These are phyloP conservation scores for Coilia nasus DNA, from an alignment of 2,797 vertebrate species.

Conservation along the genomic window DNA sequence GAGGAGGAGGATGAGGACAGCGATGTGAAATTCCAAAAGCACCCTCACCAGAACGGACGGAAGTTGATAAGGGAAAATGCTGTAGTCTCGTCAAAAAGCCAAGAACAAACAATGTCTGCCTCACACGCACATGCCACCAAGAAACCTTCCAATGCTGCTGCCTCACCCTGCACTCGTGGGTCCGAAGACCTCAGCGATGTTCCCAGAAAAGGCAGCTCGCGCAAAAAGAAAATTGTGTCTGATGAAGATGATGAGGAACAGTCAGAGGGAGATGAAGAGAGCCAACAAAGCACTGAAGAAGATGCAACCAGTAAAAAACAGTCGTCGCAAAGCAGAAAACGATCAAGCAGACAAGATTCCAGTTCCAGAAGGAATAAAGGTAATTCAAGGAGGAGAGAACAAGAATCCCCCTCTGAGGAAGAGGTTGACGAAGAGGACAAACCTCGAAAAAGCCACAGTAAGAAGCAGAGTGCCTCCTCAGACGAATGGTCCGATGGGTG, in stretches of 20 bases:
- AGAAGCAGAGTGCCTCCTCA: conserved; percentile 65
- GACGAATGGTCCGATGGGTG: conserved; percentile 60
- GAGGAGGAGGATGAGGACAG: conserved; percentile 59
- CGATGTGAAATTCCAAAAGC: conserved; percentile 52
- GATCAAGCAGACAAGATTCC: conserved; percentile 58
- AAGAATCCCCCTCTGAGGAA: conserved; percentile 23
- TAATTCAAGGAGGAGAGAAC: not conserved
- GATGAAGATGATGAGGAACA: conserved; percentile 52
- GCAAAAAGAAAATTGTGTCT: conserved; percentile 58
- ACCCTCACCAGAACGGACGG: conserved; percentile 74
- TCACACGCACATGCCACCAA: conserved; percentile 53
- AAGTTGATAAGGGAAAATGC: conserved; percentile 59
- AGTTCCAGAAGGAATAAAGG: not conserved
- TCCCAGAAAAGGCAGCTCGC: conserved; percentile 58
- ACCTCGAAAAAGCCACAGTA: conserved; percentile 42
- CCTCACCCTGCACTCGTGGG: conserved; percentile 48
- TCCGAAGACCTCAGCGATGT: conserved; percentile 62
- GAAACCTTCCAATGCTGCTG: conserved; percentile 50
- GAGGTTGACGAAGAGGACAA: conserved; percentile 50
- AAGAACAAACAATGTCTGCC: conserved; percentile 65
- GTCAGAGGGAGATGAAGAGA: not conserved
- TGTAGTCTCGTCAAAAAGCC: conserved; percentile 66
- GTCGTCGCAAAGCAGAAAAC: conserved; percentile 52
- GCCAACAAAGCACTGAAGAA: conserved; percentile 16
- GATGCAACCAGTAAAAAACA: conserved; percentile 44